Conservation (phyloP, 2,113 vertebrate genomes). For the Balaenoptera acutorostrata region DNA sequence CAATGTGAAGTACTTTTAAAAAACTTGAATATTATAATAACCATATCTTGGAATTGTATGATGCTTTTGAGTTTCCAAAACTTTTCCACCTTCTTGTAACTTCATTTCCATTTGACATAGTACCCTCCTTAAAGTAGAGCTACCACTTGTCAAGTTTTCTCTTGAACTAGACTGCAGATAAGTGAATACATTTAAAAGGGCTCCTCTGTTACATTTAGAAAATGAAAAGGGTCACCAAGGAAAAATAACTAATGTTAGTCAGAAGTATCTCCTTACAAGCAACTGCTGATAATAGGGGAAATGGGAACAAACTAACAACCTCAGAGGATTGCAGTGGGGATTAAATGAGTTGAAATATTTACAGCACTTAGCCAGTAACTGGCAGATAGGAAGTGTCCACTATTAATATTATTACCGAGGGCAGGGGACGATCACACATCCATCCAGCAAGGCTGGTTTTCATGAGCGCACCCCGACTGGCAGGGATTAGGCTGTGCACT, state of each 20-base stretch:
- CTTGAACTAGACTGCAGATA: background rate
- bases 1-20: background rate
- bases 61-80: background rate
- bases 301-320: background rate
- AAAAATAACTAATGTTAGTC: background rate
- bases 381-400: background rate
- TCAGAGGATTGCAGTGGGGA: background rate
- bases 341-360: background rate
- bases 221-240: background rate
- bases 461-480: background rate
- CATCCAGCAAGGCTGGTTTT: background rate
- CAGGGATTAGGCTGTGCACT: background rate
- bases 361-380: background rate
- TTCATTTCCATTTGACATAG: background rate
- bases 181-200: background rate
- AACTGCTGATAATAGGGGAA: background rate
- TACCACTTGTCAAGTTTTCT: background rate
- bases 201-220: background rate
- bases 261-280: background rate
- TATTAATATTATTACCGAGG: background rate
- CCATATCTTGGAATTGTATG: background rate
- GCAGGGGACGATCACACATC: background rate
- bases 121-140: background rate
- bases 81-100: background rate
- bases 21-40: background rate